Evolutionary conservation across 2,797 vertebrate species (phyloP).

Genomic region (Tarsius wallacei): DNA sequence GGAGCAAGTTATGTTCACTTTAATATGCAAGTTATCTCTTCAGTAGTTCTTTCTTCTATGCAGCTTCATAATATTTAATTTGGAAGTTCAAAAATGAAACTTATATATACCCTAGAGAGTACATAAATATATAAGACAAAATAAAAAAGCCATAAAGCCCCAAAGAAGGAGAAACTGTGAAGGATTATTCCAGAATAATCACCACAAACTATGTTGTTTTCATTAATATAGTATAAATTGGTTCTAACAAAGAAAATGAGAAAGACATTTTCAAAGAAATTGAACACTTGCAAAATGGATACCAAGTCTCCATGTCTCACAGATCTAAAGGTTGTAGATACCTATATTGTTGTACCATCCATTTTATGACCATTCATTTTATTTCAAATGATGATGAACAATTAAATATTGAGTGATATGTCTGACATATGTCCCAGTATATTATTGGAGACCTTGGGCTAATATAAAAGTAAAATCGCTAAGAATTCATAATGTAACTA

Average conservation of each 20-base stretch:
- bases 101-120: background rate
- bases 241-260: conserved; percentile 35
- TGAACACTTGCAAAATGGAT: background rate
- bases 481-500: conserved; percentile 42
- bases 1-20: background rate
- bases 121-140: conserved; percentile 30
- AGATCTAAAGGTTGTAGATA: background rate
- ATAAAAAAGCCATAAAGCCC: background rate
- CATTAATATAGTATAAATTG: background rate
- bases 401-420: background rate
- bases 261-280: background rate
- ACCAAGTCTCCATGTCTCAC: background rate
- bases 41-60: conserved; percentile 19
- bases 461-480: background rate
- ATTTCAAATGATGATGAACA: background rate
- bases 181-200: conserved; percentile 46
- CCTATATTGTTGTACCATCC: background rate
- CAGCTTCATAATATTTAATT: conserved; percentile 15
- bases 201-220: background rate
- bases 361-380: conserved; percentile 44
- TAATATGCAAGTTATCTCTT: background rate
- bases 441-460: background rate
- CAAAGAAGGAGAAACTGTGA: conserved; percentile 5
- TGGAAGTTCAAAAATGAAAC: conserved; percentile 33
- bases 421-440: background rate